Percentiles rank a stretch among this genome's conserved stretches.
Conservation (phyloP, 1,140 invertebrate species). For the Anoplolepis gracilipes region DNA sequence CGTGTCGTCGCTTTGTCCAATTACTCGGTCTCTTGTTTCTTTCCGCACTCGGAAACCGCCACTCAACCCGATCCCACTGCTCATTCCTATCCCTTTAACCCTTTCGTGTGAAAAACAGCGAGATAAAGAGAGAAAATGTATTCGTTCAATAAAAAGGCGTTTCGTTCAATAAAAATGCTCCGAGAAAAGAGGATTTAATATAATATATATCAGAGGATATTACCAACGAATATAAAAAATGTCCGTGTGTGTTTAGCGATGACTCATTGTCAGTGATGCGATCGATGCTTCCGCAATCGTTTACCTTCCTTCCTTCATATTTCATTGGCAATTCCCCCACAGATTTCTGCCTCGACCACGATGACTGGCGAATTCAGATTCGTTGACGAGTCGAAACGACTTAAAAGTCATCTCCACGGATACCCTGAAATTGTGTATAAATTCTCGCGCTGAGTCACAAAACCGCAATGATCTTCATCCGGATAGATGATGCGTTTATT, state of each 20-base stretch:
- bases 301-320: conserved; percentile 47
- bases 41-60: conserved; percentile 41
- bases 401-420: neutral
- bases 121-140: neutral
- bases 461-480: conserved; percentile 39
- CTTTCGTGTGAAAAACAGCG: conserved; percentile 9
- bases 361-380: conserved; percentile 48
- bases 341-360: conserved; percentile 10
- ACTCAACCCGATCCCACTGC: conserved; percentile 4
- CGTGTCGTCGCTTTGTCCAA: conserved; percentile 51
- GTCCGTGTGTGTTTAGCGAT: neutral
- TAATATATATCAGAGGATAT: neutral
- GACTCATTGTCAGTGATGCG: conserved; percentile 40
- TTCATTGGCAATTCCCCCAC: conserved; percentile 30
- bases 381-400: conserved; percentile 31
- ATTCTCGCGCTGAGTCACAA: conserved; percentile 39
- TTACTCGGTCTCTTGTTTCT: conserved; percentile 51
- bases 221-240: neutral
- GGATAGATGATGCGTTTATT: conserved; percentile 42
- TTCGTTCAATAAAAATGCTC: conserved; percentile 39
- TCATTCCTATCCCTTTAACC: neutral
- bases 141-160: too few relatives aligned
- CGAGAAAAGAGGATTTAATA: neutral
- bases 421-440: conserved; percentile 17
- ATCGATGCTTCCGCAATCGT: conserved; percentile 44